phyloP scores from a whole-genome alignment of 2,113 vertebrate species.

The Bambusicola thoracicus region DNA sequence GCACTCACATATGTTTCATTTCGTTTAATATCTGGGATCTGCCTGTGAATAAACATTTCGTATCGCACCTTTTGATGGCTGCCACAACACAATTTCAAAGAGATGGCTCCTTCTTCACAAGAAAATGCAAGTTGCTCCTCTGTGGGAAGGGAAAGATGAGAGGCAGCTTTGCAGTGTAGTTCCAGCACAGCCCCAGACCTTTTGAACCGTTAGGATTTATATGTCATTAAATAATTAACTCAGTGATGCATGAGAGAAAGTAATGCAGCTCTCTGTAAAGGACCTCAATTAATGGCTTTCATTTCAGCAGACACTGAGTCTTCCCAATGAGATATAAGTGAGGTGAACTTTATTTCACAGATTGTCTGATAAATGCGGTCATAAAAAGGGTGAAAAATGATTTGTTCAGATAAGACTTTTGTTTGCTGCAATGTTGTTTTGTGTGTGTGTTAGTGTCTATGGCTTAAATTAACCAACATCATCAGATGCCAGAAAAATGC shows the following conservation, averaged over 20 bases:
- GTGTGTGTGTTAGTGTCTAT: background rate
- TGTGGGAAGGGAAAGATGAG: background rate
- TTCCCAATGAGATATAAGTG: slow-evolving; percentile 10
- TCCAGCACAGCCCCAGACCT: slow-evolving; percentile 38
- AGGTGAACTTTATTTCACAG: slow-evolving; percentile 50
- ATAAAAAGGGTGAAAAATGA: slow-evolving; percentile 40
- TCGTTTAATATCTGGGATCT: slow-evolving; percentile 16
- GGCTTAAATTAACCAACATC: slow-evolving; percentile 25
- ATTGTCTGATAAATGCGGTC: slow-evolving; percentile 30
- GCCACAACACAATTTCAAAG: slow-evolving; percentile 59
- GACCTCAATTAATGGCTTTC: slow-evolving; percentile 55
- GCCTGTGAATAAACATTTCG: slow-evolving; percentile 63
- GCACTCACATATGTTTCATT: slow-evolving; percentile 46
- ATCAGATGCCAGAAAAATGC: background rate
- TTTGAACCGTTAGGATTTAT: slow-evolving; percentile 17
- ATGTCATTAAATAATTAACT: slow-evolving; percentile 72
- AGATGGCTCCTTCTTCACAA: background rate
- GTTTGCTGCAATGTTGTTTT: background rate
- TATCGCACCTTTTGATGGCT: slow-evolving; percentile 67
- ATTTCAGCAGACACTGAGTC: slow-evolving; percentile 6
- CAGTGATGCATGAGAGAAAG: slow-evolving; percentile 36
- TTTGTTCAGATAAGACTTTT: background rate
- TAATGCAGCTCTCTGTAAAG: slow-evolving; percentile 31
- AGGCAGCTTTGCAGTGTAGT: background rate
- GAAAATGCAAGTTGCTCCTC: background rate